Evolutionary conservation across 1,140 invertebrate genomes (phyloP).

Genomic region (Goniozus legneri): DNA sequence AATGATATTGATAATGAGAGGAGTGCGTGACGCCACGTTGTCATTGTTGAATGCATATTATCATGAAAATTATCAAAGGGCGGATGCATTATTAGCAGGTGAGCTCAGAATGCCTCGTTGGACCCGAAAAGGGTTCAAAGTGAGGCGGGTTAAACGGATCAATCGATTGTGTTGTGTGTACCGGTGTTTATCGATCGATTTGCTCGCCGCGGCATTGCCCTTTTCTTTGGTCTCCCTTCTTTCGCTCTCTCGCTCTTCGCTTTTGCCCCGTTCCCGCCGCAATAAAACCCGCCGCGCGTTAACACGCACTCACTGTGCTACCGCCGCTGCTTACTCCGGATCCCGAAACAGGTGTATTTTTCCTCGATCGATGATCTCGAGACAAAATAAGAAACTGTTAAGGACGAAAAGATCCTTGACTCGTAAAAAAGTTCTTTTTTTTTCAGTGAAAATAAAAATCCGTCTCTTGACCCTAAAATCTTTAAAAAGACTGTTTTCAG

Average conservation of each 20-base stretch:
- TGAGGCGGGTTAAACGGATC: conserved; percentile 10
- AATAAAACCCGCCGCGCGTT: not conserved
- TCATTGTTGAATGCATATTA: not conserved
- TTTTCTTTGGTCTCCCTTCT: conserved; percentile 1
- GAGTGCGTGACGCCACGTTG: not conserved
- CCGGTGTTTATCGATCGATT: conserved; percentile 17
- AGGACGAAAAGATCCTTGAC: no score
- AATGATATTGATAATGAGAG: not conserved
- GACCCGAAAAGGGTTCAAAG: conserved; percentile 13
- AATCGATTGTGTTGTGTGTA: conserved; percentile 15
- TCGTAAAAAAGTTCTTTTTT: no score
- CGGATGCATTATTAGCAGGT: conserved; percentile 17
- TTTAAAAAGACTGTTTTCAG: no score
- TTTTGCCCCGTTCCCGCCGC: not conserved
- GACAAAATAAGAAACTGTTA: no score
- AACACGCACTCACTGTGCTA: no score
- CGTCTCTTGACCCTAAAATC: no score
- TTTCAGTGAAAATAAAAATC: no score
- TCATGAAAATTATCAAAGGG: not conserved
- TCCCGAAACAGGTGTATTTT: no score
- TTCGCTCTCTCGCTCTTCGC: conserved; percentile 3
- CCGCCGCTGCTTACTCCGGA: no score
- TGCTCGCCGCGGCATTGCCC: conserved; percentile 13
- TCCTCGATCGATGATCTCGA: no score
- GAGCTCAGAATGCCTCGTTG: conserved; percentile 7